Evolutionary conservation across 2,888 invertebrate genomes (phyloP).

Genomic region (Teleogryllus oceanicus): DNA sequence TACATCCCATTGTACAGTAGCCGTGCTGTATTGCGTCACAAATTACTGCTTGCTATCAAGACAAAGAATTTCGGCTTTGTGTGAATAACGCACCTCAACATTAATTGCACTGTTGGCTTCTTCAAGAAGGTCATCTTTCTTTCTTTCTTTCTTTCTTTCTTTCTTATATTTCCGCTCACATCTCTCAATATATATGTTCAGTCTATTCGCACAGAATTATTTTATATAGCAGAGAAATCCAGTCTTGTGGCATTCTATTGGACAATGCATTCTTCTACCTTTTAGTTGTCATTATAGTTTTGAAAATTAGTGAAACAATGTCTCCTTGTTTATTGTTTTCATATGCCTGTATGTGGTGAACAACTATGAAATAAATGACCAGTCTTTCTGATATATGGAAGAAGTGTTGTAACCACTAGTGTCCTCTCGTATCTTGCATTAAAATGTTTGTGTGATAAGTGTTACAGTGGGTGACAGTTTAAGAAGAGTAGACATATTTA

Average conservation of each 20-base stretch:
- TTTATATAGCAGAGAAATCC: slow-evolving; percentile 9
- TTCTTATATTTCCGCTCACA: background rate
- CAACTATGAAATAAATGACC: slow-evolving; percentile 9
- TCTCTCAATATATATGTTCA: background rate
- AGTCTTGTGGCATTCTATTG: background rate
- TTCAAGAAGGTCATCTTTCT: background rate
- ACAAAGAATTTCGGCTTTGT: slow-evolving; percentile 99
- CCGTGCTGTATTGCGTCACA: slow-evolving; percentile 76
- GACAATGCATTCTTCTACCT: background rate
- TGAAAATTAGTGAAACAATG: background rate
- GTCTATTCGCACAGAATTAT: background rate
- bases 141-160: slow-evolving; percentile 11
- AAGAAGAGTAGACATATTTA: slow-evolving; percentile 12
- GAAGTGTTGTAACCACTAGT: slow-evolving; percentile 18
- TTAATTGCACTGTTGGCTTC: background rate
- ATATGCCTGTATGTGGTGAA: slow-evolving; percentile 2
- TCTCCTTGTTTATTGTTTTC: background rate
- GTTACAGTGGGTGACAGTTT: background rate
- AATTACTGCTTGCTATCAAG: slow-evolving; percentile 95
- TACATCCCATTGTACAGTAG: slow-evolving; percentile 94
- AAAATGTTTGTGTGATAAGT: slow-evolving; percentile 10
- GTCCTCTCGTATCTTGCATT: background rate
- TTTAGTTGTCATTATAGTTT: background rate
- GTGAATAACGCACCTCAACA: slow-evolving; percentile 24
- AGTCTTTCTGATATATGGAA: slow-evolving; percentile 9